Evolutionary conservation across 35 echinoderm and acorn worm species (phyloP).

Genomic region (Anneissia japonica): DNA sequence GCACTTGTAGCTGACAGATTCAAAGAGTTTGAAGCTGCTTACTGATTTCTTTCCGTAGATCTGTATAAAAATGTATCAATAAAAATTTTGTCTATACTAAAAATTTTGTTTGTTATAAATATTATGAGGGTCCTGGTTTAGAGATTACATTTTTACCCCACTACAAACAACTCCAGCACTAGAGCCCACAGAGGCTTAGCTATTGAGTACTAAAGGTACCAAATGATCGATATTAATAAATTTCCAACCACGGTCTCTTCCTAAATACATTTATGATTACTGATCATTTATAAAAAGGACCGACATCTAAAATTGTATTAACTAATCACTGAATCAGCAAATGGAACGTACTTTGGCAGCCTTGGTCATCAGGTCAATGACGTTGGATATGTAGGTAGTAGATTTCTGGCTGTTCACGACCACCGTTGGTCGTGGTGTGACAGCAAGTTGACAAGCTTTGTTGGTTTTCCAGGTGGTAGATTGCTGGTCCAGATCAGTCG

Average conservation of each 20-base stretch:
- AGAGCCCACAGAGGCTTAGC: too few species aligned
- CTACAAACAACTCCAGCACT: too few species aligned
- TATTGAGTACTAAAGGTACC: too few species aligned
- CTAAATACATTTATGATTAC: too few species aligned
- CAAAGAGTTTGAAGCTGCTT: slow-evolving; percentile 52
- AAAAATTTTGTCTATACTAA: too few species aligned
- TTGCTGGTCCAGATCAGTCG: slow-evolving; percentile 1
- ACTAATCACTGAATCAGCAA: background rate
- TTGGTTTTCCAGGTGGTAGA: slow-evolving; percentile 22
- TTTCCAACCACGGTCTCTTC: too few species aligned
- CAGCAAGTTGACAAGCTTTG: slow-evolving; percentile 70
- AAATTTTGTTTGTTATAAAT: too few species aligned
- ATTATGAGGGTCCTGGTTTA: too few species aligned
- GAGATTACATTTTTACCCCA: too few species aligned
- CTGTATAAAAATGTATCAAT: slow-evolving; percentile 25
- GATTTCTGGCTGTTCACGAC: slow-evolving; percentile 51
- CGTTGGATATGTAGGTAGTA: slow-evolving; percentile 13
- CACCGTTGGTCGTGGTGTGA: slow-evolving; percentile 61
- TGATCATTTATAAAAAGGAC: background rate
- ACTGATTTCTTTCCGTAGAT: slow-evolving; percentile 22
- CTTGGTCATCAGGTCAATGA: slow-evolving; percentile 39
- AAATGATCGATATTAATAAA: too few species aligned
- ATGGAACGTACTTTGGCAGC: slow-evolving; percentile 42
- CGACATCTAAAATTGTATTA: background rate
- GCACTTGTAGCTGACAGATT: slow-evolving; percentile 60